Evolutionary conservation across 2,888 invertebrate genomes (phyloP), one percentile per base, ranked within the genome.

Genomic region (Melanotus villosus): DNA sequence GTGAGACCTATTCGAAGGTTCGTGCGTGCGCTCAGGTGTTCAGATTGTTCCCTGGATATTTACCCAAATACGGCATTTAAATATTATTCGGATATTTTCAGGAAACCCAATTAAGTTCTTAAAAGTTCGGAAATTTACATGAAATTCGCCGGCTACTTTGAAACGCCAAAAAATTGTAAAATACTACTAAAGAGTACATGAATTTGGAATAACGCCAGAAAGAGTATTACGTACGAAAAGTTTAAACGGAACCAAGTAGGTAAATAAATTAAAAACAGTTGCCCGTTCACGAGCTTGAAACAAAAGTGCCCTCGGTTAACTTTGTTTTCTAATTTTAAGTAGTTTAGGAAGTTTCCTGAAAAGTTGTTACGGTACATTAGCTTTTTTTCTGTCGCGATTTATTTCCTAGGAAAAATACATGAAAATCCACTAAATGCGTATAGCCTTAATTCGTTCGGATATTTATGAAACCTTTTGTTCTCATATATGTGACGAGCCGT

Each of bases 321-420:
- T 80, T 77, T 77, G 73, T 75, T 73, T 69, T 64, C 73, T 73
- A 80, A 74, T 80, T 80, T 80, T 78, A 80, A 80, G 78, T 78
- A 78, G 79, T 80, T 80, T 75, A 75, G 73, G 73, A 77, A 77
- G 77, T 77, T 71, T 65, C 60, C 70, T 32, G 65, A 73, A 74
- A 76, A 50, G 74, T 80, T 79, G 79, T 77, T 78, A 75, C 76
- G 75, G 69, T 70, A 76, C 79, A 79, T 79, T 80, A 79, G 76
- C 78, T 80, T 79, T 78, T 79, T 76, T n/a, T n/a, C 60, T 75
- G 78, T 76, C 73, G 79, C 76, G 78, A 81, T 81, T 80, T 80
- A 80, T 80, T 79, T 78, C 71, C 69, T 68, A 65, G 77, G n/a
- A 75, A 79, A 79, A 79, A 79, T 80, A 80, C 80, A 80, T 71